Conservation (phyloP, 1,140 invertebrate species). For the Apocrypta bakeri region DNA sequence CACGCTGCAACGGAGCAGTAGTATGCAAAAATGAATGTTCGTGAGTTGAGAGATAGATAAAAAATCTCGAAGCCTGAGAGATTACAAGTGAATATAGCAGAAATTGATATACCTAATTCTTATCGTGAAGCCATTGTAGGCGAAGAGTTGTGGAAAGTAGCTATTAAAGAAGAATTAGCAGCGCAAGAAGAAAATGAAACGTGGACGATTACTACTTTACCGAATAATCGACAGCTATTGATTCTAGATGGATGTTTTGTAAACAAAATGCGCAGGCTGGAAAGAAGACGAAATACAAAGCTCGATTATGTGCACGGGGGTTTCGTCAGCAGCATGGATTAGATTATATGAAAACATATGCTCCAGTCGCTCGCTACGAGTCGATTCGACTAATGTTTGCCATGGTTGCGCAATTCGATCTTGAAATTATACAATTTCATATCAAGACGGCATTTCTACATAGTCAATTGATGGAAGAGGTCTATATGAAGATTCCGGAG, state of each 20-base stretch:
- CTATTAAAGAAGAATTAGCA: slow-evolving; percentile 64
- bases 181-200: slow-evolving; percentile 61
- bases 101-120: not conserved
- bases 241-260: slow-evolving; percentile 62
- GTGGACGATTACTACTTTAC: slow-evolving; percentile 61
- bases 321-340: slow-evolving; percentile 57
- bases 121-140: slow-evolving; percentile 51
- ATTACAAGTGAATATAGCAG: not conserved
- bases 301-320: slow-evolving; percentile 58
- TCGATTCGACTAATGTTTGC: slow-evolving; percentile 60
- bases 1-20: not conserved
- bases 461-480: slow-evolving; percentile 62
- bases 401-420: slow-evolving; percentile 53
- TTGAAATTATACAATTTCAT: slow-evolving; percentile 63
- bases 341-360: slow-evolving; percentile 61
- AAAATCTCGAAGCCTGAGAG: not conserved
- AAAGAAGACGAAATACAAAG: slow-evolving; percentile 52
- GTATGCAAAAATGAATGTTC: not conserved
- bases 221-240: slow-evolving; percentile 49
- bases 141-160: slow-evolving; percentile 55
- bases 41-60: not conserved
- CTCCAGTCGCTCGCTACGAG: slow-evolving; percentile 56
- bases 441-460: slow-evolving; percentile 67
- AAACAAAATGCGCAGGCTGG: slow-evolving; percentile 11
- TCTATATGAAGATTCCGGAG: slow-evolving; percentile 64